These are phyloP conservation scores for Siniperca scherzeri DNA, from an alignment of 2,797 vertebrate species.

Conservation along the genomic window DNA sequence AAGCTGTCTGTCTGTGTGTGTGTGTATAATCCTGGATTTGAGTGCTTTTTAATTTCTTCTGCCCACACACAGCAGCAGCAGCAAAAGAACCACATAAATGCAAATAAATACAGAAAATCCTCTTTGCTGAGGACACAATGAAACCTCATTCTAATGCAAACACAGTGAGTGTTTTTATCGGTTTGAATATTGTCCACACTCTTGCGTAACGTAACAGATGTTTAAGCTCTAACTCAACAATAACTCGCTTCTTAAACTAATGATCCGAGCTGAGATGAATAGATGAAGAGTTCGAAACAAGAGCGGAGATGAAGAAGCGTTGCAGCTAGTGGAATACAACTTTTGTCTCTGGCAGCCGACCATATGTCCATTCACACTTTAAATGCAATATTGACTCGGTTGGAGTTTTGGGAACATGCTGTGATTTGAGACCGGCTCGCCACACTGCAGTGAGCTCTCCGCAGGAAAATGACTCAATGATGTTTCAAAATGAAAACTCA, in stretches of 20 bases:
- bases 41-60: constrained; percentile 13
- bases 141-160: constrained; percentile 5
- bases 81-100: constrained; percentile 18
- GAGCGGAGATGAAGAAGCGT: constrained; percentile 30
- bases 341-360: constrained; percentile 34
- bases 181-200: background rate
- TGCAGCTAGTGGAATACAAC: constrained; percentile 34
- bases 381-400: constrained; percentile 39
- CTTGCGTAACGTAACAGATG: constrained; percentile 49
- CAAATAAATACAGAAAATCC: constrained; percentile 33
- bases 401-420: constrained; percentile 33
- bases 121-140: background rate
- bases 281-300: constrained; percentile 39
- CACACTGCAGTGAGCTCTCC: background rate
- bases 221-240: constrained; percentile 44
- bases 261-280: constrained; percentile 59
- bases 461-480: constrained; percentile 37
- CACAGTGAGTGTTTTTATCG: background rate
- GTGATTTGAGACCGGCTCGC: constrained; percentile 9
- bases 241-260: constrained; percentile 54
- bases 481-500: constrained; percentile 48
- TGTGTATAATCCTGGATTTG: background rate
- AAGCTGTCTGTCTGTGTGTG: constrained; percentile 11
- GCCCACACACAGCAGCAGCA: constrained; percentile 15
- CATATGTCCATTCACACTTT: constrained; percentile 55